Evolutionary conservation across 2,113 vertebrate species (phyloP).

Genomic region (Podarcis muralis): DNA sequence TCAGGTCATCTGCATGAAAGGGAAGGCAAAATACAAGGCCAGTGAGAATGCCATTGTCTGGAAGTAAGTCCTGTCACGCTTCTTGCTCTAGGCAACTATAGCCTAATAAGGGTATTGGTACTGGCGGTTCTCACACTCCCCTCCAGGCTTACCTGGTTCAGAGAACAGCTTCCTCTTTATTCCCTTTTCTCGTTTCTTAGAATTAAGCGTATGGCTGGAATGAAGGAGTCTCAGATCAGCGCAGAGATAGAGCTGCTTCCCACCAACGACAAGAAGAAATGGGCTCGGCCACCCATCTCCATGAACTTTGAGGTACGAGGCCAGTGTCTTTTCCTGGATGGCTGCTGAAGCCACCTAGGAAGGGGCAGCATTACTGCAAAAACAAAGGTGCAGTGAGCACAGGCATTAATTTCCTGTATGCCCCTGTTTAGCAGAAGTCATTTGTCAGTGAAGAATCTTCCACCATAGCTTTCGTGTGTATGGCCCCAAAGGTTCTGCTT

Average conservation of each 20-base stretch:
- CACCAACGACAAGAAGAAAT: constrained; percentile 99
- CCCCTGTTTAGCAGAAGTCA: background rate
- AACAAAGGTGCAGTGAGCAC: background rate
- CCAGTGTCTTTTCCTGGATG: background rate
- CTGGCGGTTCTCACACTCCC: background rate
- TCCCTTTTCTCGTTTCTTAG: constrained; percentile 63
- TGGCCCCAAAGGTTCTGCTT: background rate
- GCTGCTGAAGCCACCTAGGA: background rate
- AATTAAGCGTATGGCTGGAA: constrained; percentile 99
- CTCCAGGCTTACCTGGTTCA: fast-evolving
- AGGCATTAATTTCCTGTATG: background rate
- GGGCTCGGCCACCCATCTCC: constrained; percentile 98
- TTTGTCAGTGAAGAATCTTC: background rate
- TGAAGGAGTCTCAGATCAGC: constrained; percentile 99
- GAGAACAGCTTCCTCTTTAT: background rate
- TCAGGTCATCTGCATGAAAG: constrained; percentile 99
- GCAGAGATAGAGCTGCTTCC: constrained; percentile 98
- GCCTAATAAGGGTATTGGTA: background rate
- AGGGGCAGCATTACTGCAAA: background rate
- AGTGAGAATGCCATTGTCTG: constrained; percentile 99
- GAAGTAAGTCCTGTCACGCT: constrained; percentile 85
- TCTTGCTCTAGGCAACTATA: background rate
- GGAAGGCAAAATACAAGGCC: constrained; percentile 99
- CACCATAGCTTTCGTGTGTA: background rate
- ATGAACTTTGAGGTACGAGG: constrained; percentile 98